Conservation (phyloP, 2,888 invertebrate species). For the Cantharis flavilabris region DNA sequence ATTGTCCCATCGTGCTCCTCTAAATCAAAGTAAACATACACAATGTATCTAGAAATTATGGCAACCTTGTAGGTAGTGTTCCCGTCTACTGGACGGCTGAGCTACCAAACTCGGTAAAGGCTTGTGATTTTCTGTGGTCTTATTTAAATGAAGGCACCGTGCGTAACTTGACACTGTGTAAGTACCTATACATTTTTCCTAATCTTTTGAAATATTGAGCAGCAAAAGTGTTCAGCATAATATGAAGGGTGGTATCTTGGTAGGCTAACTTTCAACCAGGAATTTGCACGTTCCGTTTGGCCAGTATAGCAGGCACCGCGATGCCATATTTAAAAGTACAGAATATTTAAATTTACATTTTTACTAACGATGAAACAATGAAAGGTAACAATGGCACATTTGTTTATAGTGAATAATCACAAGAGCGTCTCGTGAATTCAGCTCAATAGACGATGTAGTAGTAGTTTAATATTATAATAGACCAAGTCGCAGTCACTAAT, state of each 20-base stretch:
- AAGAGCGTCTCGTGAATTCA: neutral
- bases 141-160: neutral
- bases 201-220: neutral
- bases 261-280: neutral
- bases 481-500: neutral
- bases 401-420: neutral
- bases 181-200: neutral
- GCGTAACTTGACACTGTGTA: no score
- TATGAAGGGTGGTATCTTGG: no score
- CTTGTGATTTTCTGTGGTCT: neutral
- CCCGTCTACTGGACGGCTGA: no score
- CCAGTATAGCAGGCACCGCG: neutral
- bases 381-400: neutral
- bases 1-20: no score
- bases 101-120: no score
- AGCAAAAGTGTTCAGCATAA: neutral
- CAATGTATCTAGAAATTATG: no score
- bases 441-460: neutral
- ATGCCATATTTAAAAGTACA: neutral
- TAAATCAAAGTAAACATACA: no score
- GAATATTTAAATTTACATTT: neutral
- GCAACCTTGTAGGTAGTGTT: no score
- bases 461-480: constrained; percentile 1
- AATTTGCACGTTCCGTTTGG: neutral
- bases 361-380: neutral